phyloP scores from a whole-genome alignment of 2,113 vertebrate species.

The Enhydra lutris region DNA sequence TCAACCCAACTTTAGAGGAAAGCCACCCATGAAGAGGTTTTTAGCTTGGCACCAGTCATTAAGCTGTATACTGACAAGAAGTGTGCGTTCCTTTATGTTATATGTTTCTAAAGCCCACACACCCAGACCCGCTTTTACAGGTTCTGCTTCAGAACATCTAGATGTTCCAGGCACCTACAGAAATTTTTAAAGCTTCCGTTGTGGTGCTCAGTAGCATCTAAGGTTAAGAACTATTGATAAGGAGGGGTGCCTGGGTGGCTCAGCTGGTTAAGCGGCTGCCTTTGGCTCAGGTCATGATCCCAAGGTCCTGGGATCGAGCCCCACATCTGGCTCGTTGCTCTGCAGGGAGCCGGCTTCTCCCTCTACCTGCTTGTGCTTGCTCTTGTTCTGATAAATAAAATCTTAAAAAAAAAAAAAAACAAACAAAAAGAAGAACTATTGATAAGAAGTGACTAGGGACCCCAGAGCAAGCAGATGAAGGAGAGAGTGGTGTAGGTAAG shows the following conservation, averaged over 20 bases:
- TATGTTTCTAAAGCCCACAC: background rate
- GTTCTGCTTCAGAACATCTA: background rate
- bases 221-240: background rate
- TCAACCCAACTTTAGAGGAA: background rate
- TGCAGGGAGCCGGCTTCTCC: no score
- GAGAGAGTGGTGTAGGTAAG: background rate
- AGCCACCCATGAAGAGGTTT: background rate
- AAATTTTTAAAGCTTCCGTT: background rate
- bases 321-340: no score
- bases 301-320: no score
- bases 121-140: background rate
- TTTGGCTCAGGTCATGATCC: no score
- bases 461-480: background rate
- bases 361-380: no score
- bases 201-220: background rate
- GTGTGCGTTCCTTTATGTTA: background rate
- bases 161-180: background rate
- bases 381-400: no score
- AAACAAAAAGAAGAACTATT: background rate
- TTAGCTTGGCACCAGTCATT: background rate
- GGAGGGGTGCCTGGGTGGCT: no score
- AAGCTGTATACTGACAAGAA: background rate
- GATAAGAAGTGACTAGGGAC: background rate
- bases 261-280: no score
- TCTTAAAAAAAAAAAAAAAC: no score